phyloP scores from a whole-genome alignment of 1,140 invertebrate species.

The Neotoxoptera formosana region DNA sequence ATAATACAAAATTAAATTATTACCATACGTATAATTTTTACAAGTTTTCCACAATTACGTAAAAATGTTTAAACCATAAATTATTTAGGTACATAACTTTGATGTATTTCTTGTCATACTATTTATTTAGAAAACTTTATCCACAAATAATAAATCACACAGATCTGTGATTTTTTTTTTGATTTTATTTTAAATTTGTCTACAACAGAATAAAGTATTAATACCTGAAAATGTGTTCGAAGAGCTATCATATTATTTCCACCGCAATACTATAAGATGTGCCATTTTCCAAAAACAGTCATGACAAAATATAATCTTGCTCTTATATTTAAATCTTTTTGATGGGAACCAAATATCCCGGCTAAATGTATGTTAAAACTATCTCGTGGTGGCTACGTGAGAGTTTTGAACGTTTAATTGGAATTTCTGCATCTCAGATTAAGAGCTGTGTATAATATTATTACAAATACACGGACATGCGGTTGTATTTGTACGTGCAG shows the following conservation, averaged over 20 bases:
- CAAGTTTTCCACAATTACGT: neutral
- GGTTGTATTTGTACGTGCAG: neutral
- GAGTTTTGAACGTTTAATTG: neutral
- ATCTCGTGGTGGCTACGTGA: neutral
- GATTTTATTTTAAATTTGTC: neutral
- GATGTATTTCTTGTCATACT: neutral
- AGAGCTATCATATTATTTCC: neutral
- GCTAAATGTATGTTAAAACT: neutral
- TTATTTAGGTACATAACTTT: neutral
- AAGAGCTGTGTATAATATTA: too few species aligned
- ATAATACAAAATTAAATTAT: neutral
- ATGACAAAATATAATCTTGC: neutral
- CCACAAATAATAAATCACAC: neutral
- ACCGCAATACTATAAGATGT: neutral
- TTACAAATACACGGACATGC: neutral
- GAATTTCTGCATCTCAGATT: neutral
- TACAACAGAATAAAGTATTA: neutral
- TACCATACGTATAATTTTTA: neutral
- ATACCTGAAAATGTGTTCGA: neutral
- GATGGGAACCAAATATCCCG: neutral
- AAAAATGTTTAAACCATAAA: neutral
- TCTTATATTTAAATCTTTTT: neutral
- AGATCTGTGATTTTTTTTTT: neutral
- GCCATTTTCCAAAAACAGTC: neutral
- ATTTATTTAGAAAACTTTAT: neutral